Evolutionary conservation across 2,797 vertebrate species (phyloP).

Genomic region (Myotis daubentonii): DNA sequence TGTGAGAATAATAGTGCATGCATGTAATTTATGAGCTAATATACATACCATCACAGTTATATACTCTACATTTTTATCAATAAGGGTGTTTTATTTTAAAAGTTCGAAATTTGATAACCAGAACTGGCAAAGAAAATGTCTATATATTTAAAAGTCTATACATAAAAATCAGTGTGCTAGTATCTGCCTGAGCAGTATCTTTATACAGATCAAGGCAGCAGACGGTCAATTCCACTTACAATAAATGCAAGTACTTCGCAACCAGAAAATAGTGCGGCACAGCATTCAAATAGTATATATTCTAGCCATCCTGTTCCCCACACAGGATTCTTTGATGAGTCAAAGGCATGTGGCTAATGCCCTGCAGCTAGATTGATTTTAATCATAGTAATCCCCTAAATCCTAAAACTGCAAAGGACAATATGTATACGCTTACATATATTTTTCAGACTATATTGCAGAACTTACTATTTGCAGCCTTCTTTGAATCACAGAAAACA

Average conservation of each 20-base stretch:
- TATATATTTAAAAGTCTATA: not conserved
- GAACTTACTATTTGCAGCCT: not conserved
- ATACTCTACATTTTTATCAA: not conserved
- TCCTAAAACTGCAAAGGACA: slow-evolving; percentile 38
- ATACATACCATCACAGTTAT: not conserved
- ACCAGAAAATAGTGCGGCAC: not conserved
- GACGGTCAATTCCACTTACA: not conserved
- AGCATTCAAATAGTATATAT: slow-evolving; percentile 44
- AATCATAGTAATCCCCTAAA: slow-evolving; percentile 54
- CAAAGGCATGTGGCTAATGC: slow-evolving; percentile 49
- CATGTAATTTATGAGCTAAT: not conserved
- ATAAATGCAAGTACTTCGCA: slow-evolving; percentile 7
- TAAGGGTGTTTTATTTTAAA: slow-evolving; percentile 11
- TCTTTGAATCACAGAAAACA: slow-evolving; percentile 41
- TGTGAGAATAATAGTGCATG: not conserved
- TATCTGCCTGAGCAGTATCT: not conserved
- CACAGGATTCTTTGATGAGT: not conserved
- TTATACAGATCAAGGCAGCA: slow-evolving; percentile 3
- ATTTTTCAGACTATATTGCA: slow-evolving; percentile 4
- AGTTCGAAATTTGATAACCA: not conserved
- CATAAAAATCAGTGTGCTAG: not conserved
- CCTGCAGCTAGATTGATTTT: slow-evolving; percentile 26
- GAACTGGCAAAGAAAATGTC: not conserved
- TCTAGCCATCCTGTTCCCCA: slow-evolving; percentile 40
- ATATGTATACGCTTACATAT: slow-evolving; percentile 35